Evolutionary conservation across 1,140 invertebrate species (phyloP).

Genomic region (Zaprionus gabonicus): DNA sequence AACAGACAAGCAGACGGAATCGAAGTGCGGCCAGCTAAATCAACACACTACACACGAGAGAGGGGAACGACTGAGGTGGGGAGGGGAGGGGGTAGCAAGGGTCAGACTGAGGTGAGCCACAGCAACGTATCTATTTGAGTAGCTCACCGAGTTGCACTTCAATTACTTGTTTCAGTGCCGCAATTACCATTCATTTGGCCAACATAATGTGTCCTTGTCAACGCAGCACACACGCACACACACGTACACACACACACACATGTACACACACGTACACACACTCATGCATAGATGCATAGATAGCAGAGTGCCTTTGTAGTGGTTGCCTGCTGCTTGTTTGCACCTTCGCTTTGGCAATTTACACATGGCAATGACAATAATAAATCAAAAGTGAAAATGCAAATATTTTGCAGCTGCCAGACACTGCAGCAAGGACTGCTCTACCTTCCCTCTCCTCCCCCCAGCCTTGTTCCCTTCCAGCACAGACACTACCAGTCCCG

Average conservation of each 20-base stretch:
- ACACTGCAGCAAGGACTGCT: slow-evolving; percentile 28
- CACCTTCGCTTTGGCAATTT: slow-evolving; percentile 80
- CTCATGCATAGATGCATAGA: slow-evolving; percentile 23
- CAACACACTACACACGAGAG: slow-evolving; percentile 1
- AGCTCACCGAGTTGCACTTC: slow-evolving; percentile 64
- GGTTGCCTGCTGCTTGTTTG: slow-evolving; percentile 71
- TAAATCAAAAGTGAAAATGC: slow-evolving; percentile 84
- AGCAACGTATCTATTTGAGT: slow-evolving; percentile 59
- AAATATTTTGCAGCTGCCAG: slow-evolving; percentile 72
- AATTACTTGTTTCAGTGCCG: slow-evolving; percentile 81
- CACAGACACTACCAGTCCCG: slow-evolving; percentile 14
- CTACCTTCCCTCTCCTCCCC: background rate
- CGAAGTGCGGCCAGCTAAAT: slow-evolving; percentile 43
- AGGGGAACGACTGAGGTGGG: background rate
- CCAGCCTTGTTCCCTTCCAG: background rate
- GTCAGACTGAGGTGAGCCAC: slow-evolving; percentile 10
- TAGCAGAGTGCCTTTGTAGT: slow-evolving; percentile 15
- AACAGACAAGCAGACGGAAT: slow-evolving; percentile 34
- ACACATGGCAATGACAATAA: slow-evolving; percentile 82
- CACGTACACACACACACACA: background rate
- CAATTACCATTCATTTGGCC: slow-evolving; percentile 81
- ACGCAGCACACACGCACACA: slow-evolving; percentile 39
- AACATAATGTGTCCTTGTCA: slow-evolving; percentile 80
- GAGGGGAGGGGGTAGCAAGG: background rate
- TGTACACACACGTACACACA: background rate